Base-by-base conservation (phyloP, 2,797 vertebrate genomes). In the Kryptopterus vitreolus region DNA sequence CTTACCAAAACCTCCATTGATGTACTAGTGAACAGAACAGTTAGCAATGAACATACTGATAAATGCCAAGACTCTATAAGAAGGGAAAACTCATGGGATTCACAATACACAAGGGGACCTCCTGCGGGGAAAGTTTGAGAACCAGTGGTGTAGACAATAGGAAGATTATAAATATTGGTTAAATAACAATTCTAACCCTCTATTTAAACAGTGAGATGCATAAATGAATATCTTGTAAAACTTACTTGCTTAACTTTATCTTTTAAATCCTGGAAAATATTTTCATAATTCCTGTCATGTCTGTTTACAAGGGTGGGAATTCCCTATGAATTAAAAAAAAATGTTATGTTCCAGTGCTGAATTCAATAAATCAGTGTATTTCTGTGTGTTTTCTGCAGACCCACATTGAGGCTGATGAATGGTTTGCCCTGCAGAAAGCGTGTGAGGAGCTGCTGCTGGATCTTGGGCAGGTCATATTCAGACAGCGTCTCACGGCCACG, bases 381-480 rank as follows among this genome's bases (percentile, higher is more conserved):
- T 68, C 35, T 29, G 26, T 5, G 53, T 38, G 6, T n/a, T 5
- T 33, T 43, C 26, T 53, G n/a, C 20, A 33, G 31, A 88, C 90
- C 91, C 88, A 98, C 97, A 82, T 83, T 92, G 13, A 96, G 85
- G 11, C 87, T 94, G 85, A 99, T 92, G 63, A 94, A 90, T 0
- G 98, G 97, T 79, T 97, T 99, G 72, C 98, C 97, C 90, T 95
- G 94, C 12, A 99, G 91, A 87, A 98, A 94, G 84, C 94, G 96
- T 69, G 92, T 92, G 63, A 94, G 72, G n/a, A 99, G 74, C 91
- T 98, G 97, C 86, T 94, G 94, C 92, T 99, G 95, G 87, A 98
- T 97, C 88, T 94, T 95, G 81, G 92, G 90, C 82, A 99, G 89
- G 86, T 99, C 94, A 0, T 96, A 95, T 63, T 98, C 95, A 31